phyloP scores from a whole-genome alignment of 2,113 vertebrate genomes.

The Oceanodroma tethys region DNA sequence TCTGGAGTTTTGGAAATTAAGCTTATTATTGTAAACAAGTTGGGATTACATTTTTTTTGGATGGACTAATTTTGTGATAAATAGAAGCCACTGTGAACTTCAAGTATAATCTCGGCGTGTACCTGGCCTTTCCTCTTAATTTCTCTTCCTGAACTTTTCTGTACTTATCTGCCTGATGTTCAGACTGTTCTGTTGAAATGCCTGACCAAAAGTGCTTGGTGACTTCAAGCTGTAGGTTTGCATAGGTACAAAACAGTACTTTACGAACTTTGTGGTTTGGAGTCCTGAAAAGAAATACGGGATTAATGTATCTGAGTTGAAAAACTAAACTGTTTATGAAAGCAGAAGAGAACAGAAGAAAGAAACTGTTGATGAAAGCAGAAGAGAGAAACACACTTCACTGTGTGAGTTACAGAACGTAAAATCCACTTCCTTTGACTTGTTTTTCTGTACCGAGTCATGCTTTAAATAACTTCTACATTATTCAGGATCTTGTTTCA shows the following conservation, averaged over 20 bases:
- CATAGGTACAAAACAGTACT: background rate
- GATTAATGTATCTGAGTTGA: background rate
- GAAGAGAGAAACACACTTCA: background rate
- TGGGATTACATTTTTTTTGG: background rate
- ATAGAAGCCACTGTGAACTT: background rate
- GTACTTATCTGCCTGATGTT: background rate
- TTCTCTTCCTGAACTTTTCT: background rate
- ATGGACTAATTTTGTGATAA: background rate
- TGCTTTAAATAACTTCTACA: background rate
- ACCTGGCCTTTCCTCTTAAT: background rate
- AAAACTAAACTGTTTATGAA: background rate
- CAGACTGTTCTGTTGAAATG: background rate
- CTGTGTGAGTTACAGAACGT: background rate
- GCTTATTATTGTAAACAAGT: background rate
- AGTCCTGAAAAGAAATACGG: background rate
- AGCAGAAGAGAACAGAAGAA: background rate
- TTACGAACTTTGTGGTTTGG: background rate
- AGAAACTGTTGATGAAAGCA: background rate
- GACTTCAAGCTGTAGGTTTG: background rate
- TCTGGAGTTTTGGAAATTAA: background rate
- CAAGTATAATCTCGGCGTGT: background rate
- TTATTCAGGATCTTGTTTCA: background rate
- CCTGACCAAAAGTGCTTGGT: background rate
- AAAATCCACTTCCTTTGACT: background rate
- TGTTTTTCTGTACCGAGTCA: background rate